phyloP scores from a whole-genome alignment of 2,888 invertebrate species.

The Orthonevra nobilis region DNA sequence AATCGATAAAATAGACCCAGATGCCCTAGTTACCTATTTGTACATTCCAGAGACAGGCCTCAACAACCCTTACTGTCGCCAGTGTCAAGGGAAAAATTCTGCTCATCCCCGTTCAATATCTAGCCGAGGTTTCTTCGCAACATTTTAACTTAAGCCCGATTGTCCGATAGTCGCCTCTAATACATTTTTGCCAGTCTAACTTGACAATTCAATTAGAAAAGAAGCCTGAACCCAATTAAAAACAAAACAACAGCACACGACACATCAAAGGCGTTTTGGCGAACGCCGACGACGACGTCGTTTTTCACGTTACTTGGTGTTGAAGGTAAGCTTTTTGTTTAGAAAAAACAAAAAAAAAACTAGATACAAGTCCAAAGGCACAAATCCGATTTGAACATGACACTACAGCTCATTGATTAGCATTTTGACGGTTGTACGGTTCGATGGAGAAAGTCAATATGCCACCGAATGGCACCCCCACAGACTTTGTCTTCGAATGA shows the following conservation, averaged over 20 bases:
- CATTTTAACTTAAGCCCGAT: too few species aligned
- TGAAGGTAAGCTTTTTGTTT: conserved; percentile 9
- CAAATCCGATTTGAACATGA: conserved; percentile 70
- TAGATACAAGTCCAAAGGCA: conserved; percentile 38
- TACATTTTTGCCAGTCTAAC: too few species aligned
- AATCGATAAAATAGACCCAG: too few species aligned
- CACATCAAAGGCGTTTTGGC: conserved; percentile 53
- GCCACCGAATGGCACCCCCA: neutral
- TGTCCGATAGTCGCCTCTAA: too few species aligned
- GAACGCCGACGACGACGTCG: neutral
- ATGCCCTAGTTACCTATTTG: too few species aligned
- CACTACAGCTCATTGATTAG: conserved; percentile 68
- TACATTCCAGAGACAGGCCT: too few species aligned
- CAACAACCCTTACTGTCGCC: too few species aligned
- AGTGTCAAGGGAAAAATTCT: too few species aligned
- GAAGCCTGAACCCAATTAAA: conserved; percentile 62
- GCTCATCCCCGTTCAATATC: too few species aligned
- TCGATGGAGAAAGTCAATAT: conserved; percentile 29
- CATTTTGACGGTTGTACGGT: conserved; percentile 59
- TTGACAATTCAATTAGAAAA: too few species aligned
- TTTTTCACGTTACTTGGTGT: conserved; percentile 15
- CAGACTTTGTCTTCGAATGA: conserved; percentile 30
- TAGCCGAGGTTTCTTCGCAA: too few species aligned
- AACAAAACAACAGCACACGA: conserved; percentile 1
- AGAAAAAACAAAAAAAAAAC: conserved; percentile 4